Evolutionary conservation across 2,113 vertebrate genomes (phyloP), one percentile per base, ranked within the genome.

Genomic region (Carettochelys insculpta): DNA sequence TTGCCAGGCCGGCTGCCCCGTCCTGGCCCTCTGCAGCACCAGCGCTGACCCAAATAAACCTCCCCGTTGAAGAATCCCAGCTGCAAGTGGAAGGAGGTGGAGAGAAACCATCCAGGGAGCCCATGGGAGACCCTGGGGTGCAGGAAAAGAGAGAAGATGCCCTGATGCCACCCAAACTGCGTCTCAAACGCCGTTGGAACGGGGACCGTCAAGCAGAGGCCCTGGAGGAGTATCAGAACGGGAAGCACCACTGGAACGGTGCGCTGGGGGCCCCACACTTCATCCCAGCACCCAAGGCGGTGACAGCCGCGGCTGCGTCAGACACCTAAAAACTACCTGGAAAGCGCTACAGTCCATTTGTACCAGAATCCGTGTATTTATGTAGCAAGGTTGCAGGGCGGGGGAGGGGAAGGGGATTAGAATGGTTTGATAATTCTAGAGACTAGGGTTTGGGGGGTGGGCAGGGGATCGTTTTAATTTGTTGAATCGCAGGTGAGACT

Each of bases 101-200:
- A 31, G 97, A 97, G 34, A 97, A 82, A 2, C 0, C 82, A 0
- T 0, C 47, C 5, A 93, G 87, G 16, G 95, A 97, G 1, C 0
- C 68, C 0, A 1, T 2, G 0, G 90, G 87, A 1, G 94, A 95
- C 0, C 0, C 25, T 0, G 84, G 38, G 0, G 56, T 3, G 0
- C 96, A 87, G 13, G 97, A 98, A 91, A 97, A 94, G 82, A 93
- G 96, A 19, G 98, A 98, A 48, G 98, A 98, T 1, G 97, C 98
- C 9, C 78, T 97, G 83, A 98, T 98, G 97, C 98, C 98, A 0
- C 98, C 98, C 0, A 98, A 98, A 82, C 97, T 98, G 50, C 95
- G 98, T 5, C 93, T 98, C 38, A 98, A 98, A 38, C 97, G 98
- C 1, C 97, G 97, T 20, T 98, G 98, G 98, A 97, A 98, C 1